Conservation (phyloP, 2,888 invertebrate genomes). For the Amorpha juglandis region DNA sequence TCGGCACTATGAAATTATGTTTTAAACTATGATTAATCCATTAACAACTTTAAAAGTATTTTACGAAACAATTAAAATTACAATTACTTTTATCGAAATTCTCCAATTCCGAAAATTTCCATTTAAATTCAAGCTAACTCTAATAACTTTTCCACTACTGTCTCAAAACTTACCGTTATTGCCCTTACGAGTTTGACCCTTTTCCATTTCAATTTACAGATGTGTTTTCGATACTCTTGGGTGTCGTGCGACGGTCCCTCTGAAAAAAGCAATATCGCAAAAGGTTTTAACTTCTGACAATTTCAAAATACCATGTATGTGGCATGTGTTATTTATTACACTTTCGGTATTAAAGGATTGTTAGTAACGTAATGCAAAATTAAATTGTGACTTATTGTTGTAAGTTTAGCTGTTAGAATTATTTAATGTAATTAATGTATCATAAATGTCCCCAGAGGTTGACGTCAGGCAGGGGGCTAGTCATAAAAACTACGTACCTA, state of each 20-base stretch:
- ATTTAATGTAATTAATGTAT: too few species aligned
- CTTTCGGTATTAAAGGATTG: not conserved
- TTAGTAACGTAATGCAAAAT: not conserved
- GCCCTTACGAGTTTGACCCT: conserved; percentile 67
- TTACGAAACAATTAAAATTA: not conserved
- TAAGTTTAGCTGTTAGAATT: too few species aligned
- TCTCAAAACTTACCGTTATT: conserved; percentile 65
- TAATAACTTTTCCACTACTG: conserved; percentile 43
- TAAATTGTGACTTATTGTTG: too few species aligned
- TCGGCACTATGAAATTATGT: not conserved
- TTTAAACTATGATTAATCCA: not conserved
- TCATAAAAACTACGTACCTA: too few species aligned
- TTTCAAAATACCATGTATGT: conserved; percentile 39
- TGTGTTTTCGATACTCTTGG: conserved; percentile 67
- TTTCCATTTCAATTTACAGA: conserved; percentile 75
- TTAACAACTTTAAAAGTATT: not conserved
- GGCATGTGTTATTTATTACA: not conserved
- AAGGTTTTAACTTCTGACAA: conserved; percentile 53
- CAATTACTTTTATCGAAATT: not conserved
- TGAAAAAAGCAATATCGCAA: conserved; percentile 59
- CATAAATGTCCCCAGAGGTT: too few species aligned
- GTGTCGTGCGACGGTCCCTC: conserved; percentile 55
- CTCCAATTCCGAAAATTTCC: not conserved
- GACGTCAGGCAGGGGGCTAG: too few species aligned
- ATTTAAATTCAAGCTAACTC: conserved; percentile 24